Base-by-base conservation (phyloP, 2,888 invertebrate genomes). In the Aleiodes testaceus region DNA sequence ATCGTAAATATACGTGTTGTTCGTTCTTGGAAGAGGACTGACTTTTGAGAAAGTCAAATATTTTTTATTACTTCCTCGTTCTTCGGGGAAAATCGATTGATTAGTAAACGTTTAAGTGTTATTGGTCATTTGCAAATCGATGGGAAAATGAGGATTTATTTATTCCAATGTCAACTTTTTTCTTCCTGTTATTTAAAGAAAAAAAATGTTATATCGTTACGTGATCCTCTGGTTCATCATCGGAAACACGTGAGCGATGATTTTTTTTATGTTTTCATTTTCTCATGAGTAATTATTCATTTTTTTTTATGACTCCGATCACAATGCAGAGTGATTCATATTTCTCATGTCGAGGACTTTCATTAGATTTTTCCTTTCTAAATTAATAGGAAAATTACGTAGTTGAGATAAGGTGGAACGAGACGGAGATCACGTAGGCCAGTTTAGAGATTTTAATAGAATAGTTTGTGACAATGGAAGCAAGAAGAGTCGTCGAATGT, bases 1-100 rank as follows among this genome's bases (percentile, higher is more conserved):
- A 74, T 77, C 76, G 75, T 78, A 77, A 78, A 77, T 74, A 78
- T 74, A 74, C 36, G 74, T 69, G 72, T 78, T 77, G 77, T 77
- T 77, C 76, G 75, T 75, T 78, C 74, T 49, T 64, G 66, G 72
- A 77, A 76, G 59, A 69, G 72, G 50, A 68, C 65, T 36, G 30
- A 52, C 55, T 55, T 30, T 55, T 14, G n/a, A 18, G 12, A 55
- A 11, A 53, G 55, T n/a, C 30, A n/a, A 36, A 42, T 14, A n/a
- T 55, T 59, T 42, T 14, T 16, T 3, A 16, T 18, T 18, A 59
- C 26, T 59, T 59, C 36, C 6, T 67, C 68, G 68, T 65, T 14
- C 16, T 50, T 50, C 9, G 36, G 2, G 11, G 36, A 36, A 11
- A 36, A 36, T 36, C 2, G 11, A 36, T 36, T 36, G 36, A 36